Evolutionary conservation across 2,797 vertebrate species (phyloP).

Genomic region (Acestrorhynchus altus): DNA sequence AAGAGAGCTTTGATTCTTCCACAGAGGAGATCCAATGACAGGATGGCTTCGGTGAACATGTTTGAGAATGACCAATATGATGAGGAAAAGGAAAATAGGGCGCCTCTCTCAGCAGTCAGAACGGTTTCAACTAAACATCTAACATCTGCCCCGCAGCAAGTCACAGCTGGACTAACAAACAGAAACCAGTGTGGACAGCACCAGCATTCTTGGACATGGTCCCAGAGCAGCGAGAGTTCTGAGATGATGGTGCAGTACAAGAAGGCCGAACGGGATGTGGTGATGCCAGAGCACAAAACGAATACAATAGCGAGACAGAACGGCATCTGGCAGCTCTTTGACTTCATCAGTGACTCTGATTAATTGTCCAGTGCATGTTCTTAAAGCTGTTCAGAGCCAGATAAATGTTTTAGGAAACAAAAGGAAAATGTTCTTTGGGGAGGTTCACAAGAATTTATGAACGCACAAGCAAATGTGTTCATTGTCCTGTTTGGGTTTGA

Average conservation of each 20-base stretch:
- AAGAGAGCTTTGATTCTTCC: constrained; percentile 65
- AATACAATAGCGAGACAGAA: constrained; percentile 46
- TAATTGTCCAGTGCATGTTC: constrained; percentile 20
- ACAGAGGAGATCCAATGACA: constrained; percentile 49
- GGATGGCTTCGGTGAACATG: not conserved
- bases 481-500: not conserved
- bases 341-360: constrained; percentile 66
- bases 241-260: constrained; percentile 55
- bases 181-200: constrained; percentile 21
- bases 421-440: not conserved
- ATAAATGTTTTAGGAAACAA: too few species aligned
- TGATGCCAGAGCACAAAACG: constrained; percentile 46
- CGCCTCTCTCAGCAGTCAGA: constrained; percentile 33
- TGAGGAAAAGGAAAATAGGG: constrained; percentile 39
- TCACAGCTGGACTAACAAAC: constrained; percentile 1
- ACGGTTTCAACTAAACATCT: constrained; percentile 23
- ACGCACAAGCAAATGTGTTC: not conserved
- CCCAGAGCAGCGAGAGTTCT: constrained; percentile 69
- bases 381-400: not conserved
- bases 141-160: constrained; percentile 23
- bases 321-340: constrained; percentile 77
- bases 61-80: constrained; percentile 60
- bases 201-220: constrained; percentile 70
- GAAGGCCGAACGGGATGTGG: constrained; percentile 66
- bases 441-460: not conserved